Base-by-base conservation (phyloP, 2,113 vertebrate species). In the Ellobius talpinus region DNA sequence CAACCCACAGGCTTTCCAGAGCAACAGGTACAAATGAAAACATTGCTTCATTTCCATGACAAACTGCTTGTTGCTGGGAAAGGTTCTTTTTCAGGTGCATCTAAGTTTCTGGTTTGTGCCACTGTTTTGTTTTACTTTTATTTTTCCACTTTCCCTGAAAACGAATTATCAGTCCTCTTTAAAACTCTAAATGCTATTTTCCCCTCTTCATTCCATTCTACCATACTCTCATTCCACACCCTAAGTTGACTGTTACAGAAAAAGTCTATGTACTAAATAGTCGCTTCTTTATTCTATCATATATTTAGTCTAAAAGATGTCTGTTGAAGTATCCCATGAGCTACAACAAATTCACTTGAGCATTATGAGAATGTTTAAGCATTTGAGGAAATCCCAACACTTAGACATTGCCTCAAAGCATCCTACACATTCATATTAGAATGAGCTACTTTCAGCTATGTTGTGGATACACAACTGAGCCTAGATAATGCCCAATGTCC, bases 41-140 rank as follows among this genome's bases (percentile, higher is more conserved):
- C 7, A 73, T 94, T 52, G 47, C 73, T 94, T 96, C 65, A 55
- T 88, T 87, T 81, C 92, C 85, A 26, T 65, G 23, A 72, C 23
- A 66, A 72, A 87, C n/a, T 66, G 55, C 39, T 84, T 73, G 7
- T 74, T 65, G n/a, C 36, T 58, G 31, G 82, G 31, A 72, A 85
- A 76, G 79, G 42, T 47, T 92, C 55, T 92, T 96, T 96, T 95
- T 95, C 91, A 79, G 58, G 13, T 86, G 29, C 87, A 33, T 73
- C 92, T 93, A 93, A 74, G 70, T 94, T 97, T 97, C 92, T 96
- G 24, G 74, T 65, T 95, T 96, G 7, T 85, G 19, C 3, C n/a
- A 42, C 31, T 1, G 16, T 81, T 68, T 52, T 50, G 31, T 42
- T 63, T 82, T 29, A 13, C 61, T 42, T 39, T 73, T 72, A 21